Evolutionary conservation across 2,888 invertebrate species (phyloP).

Genomic region (Leucophenga maculata): DNA sequence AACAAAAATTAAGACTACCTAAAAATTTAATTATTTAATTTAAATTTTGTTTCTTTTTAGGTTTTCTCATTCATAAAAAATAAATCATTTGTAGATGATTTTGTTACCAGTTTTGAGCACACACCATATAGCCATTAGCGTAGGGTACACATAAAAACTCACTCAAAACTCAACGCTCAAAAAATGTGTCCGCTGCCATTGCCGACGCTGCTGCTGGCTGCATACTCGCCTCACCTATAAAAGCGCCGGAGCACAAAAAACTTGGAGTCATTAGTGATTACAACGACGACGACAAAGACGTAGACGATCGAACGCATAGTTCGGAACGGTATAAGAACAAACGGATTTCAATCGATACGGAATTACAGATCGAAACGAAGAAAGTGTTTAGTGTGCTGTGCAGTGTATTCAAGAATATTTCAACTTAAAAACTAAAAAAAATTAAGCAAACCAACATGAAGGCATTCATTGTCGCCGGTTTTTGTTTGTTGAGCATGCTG

Average conservation of each 20-base stretch:
- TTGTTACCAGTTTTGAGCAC: too few species aligned
- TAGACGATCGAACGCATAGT: constrained; percentile 50
- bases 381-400: constrained; percentile 51
- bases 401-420: constrained; percentile 41
- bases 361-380: constrained; percentile 46
- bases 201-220: not conserved
- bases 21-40: too few species aligned
- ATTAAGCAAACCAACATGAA: constrained; percentile 59
- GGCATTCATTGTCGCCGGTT: constrained; percentile 72
- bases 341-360: constrained; percentile 4
- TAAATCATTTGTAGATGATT: too few species aligned
- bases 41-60: too few species aligned
- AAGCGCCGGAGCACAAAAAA: constrained; percentile 64
- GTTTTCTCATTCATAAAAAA: too few species aligned
- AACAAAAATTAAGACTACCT: too few species aligned
- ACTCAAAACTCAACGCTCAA: constrained; percentile 29
- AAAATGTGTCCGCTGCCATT: not conserved
- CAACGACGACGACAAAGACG: constrained; percentile 21
- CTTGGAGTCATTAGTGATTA: constrained; percentile 66
- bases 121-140: too few species aligned
- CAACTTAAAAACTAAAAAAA: constrained; percentile 35
- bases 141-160: constrained; percentile 4
- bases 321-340: not conserved
- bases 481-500: constrained; percentile 70
- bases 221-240: constrained; percentile 50